phyloP scores from a whole-genome alignment of 2,888 invertebrate species.

The Eristalis intricaria region DNA sequence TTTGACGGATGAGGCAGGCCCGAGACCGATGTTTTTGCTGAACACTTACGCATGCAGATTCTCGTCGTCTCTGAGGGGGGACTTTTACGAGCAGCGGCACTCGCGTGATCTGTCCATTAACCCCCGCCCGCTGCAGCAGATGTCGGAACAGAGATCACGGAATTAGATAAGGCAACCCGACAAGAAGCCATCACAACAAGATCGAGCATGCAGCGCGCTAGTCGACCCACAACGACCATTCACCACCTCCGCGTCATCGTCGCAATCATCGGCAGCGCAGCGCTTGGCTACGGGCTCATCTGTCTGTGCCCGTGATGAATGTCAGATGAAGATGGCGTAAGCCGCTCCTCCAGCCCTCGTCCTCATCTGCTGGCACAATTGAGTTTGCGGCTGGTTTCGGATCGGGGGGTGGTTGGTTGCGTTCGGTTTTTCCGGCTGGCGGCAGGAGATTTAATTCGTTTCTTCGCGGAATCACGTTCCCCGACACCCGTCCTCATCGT shows the following conservation, averaged over 20 bases:
- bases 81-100: constrained; percentile 21
- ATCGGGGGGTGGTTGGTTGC: constrained; percentile 21
- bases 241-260: constrained; percentile 24
- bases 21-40: constrained; percentile 23
- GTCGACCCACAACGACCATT: not conserved
- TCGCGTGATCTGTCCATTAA: constrained; percentile 48
- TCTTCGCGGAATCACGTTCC: constrained; percentile 6
- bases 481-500: not conserved
- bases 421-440: constrained; percentile 7
- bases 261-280: not conserved
- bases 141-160: constrained; percentile 40
- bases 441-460: constrained; percentile 38
- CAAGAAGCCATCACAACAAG: constrained; percentile 58
- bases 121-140: constrained; percentile 42
- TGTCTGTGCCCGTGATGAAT: constrained; percentile 48
- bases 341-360: not conserved
- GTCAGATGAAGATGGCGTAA: constrained; percentile 24
- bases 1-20: constrained; percentile 46
- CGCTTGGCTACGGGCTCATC: constrained; percentile 33
- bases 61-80: constrained; percentile 25
- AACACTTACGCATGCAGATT: constrained; percentile 46
- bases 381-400: not conserved
- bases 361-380: not conserved
- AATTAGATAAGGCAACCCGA: constrained; percentile 42
- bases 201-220: constrained; percentile 16